Base-by-base conservation (phyloP, 1,140 invertebrate species). In the Saxidomus purpurata region DNA sequence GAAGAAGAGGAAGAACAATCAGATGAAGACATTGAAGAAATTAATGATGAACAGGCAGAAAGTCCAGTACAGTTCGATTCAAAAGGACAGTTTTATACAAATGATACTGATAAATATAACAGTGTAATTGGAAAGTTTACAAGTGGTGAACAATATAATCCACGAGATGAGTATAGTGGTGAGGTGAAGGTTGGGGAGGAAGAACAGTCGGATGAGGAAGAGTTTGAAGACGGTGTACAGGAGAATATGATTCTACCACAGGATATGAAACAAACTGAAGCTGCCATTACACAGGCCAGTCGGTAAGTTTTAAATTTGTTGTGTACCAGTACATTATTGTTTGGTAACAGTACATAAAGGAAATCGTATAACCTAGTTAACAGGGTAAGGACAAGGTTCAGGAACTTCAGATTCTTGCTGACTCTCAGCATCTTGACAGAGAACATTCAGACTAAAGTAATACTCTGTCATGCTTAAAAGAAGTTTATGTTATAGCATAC, bases 21-120 rank as follows among this genome's bases (percentile, higher is more conserved):
- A 19, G 85, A 87, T 47, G 74, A 77, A 31, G 85, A 87, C 17
- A 61, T 87, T 76, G 85, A 87, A 28, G 85, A 87, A 25, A 87
- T 87, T 3, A 49, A 79, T 47, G 74, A 87, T 76, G 85, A 87
- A 79, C 76, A 79, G 36, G 31, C 28, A 25, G 76, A 79, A 52
- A 38, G n/a, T 63, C 25, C 6, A 38, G 13, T 15, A 17, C 67
- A 71, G 17, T 71, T 31, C n/a, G 34, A 71, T 38, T 15, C 67
- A 3, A 71, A 40, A n/a, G 34, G 17, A 71, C 67, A 71, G 67
- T 71, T 71, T 71, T 31, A 19, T 38, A 19, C 11, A 71, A 13
- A 71, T 28, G 4, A 71, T 19, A 19, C 8, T 19, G 34, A 71
- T 28, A 71, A 71, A 38, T 71, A 71, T 19, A 36, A 6, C 6